Base-by-base conservation (phyloP, 2,797 vertebrate species). In the Lagocephalus sceleratus region DNA sequence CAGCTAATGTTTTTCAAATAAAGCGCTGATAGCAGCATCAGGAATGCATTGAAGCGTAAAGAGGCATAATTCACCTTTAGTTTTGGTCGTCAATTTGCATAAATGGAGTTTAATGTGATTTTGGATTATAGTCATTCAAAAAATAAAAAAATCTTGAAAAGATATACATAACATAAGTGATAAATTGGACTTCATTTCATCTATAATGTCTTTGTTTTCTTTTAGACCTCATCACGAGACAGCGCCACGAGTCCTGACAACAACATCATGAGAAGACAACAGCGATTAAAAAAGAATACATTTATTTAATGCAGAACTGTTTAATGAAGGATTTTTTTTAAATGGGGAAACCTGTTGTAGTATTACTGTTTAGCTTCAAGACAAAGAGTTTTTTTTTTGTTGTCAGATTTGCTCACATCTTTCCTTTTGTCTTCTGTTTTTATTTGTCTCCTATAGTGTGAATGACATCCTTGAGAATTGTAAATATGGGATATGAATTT, bases 401-500 rank as follows among this genome's bases (percentile, higher is more conserved):
- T 77, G 75, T 35, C 57, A 79, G 55, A 81, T 75, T 78, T 80
- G 76, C 68, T 79, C 78, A 75, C 82, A 69, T 73, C 42, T 71
- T 63, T 68, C 62, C 66, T 68, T 71, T 71, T 40, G 72, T 76
- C 66, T 23, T 72, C 14, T 68, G 54, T 66, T 58, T 70, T 63
- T 54, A 63, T 8, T 63, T 15, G 25, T 19, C n/a, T 64, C 56
- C 51, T 71, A 63, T 76, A 70, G 86, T 87, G 79, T 87, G 76
- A 86, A 83, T 79, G 81, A 42, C 84, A 79, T 74, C 60, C 64
- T 76, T 77, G 65, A 65, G 68, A 80, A 75, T 81, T 89, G 86
- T 88, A 89, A 87, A 89, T 87, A 89, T 76, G 70, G 79, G 78
- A 84, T 85, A 88, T 81, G 83, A 76, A 87, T 86, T 87, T 87